Evolutionary conservation across 2,888 invertebrate species (phyloP).

Genomic region (Eilema depressum): DNA sequence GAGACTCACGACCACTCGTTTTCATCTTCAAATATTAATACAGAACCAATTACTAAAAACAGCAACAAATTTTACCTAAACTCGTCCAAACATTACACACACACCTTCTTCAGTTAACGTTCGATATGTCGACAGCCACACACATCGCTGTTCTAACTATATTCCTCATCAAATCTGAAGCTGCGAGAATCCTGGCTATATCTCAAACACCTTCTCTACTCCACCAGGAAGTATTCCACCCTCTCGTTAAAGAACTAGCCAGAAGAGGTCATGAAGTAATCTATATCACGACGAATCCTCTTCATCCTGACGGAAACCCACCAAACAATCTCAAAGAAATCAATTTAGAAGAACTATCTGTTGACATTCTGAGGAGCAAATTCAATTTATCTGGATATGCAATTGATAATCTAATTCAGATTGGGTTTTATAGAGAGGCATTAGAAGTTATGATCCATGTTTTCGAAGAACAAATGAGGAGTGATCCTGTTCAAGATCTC

Average conservation of each 20-base stretch:
- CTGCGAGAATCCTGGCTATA: slow-evolving; percentile 42
- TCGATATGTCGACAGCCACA: slow-evolving; percentile 7
- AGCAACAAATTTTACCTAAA: not conserved
- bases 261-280: slow-evolving; percentile 26
- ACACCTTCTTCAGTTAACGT: slow-evolving; percentile 13
- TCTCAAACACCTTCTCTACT: slow-evolving; percentile 26
- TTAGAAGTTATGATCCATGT: slow-evolving; percentile 9
- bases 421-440: slow-evolving; percentile 3
- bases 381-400: slow-evolving; percentile 1
- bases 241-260: slow-evolving; percentile 22
- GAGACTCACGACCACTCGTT: too few species aligned
- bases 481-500: slow-evolving; percentile 15
- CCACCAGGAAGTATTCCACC: slow-evolving; percentile 23
- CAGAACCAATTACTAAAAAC: not conserved
- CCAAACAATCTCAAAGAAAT: slow-evolving; percentile 30
- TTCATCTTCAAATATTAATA: too few species aligned
- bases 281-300: slow-evolving; percentile 22
- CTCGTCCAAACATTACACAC: not conserved
- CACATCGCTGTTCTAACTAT: not conserved
- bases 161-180: slow-evolving; percentile 14
- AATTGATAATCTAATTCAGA: slow-evolving; percentile 14
- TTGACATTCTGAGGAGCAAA: slow-evolving; percentile 19
- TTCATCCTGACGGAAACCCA: slow-evolving; percentile 6
- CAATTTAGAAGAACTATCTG: slow-evolving; percentile 19
- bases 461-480: slow-evolving; percentile 25